phyloP scores from a whole-genome alignment of 2,888 invertebrate species.

The Acronicta aceris region DNA sequence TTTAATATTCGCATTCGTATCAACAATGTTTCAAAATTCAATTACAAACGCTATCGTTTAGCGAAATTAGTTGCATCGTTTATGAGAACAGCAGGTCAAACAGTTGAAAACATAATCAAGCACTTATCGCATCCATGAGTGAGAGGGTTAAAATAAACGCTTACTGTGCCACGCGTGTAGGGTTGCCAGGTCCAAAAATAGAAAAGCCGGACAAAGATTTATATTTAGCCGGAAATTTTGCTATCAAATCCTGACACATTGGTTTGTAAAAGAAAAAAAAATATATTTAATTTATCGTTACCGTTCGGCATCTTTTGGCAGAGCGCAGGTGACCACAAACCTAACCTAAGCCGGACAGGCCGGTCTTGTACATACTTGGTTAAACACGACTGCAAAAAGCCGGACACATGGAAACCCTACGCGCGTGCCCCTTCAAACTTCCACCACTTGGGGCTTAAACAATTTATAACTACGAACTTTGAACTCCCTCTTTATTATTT shows the following conservation, averaged over 20 bases:
- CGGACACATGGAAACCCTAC: too few relatives aligned
- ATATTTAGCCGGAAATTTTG: too few relatives aligned
- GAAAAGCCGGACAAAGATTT: too few relatives aligned
- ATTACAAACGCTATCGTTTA: constrained; percentile 2
- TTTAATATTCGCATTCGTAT: background rate
- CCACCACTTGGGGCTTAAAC: constrained; percentile 49
- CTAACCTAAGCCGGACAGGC: too few relatives aligned
- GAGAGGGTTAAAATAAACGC: constrained; percentile 27
- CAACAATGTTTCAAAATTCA: background rate
- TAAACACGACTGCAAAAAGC: too few relatives aligned
- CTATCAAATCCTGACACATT: too few relatives aligned
- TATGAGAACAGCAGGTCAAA: constrained; percentile 14
- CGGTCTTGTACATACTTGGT: too few relatives aligned
- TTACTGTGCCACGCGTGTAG: constrained; percentile 8
- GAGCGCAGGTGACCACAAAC: too few relatives aligned
- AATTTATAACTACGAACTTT: constrained; percentile 62
- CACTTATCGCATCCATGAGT: constrained; percentile 16
- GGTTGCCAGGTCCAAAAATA: too few relatives aligned
- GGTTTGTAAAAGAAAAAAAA: too few relatives aligned
- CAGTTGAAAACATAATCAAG: constrained; percentile 17
- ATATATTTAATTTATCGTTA: too few relatives aligned
- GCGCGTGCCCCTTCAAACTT: constrained; percentile 46
- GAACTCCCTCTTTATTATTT: constrained; percentile 55
- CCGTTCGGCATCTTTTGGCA: too few relatives aligned
- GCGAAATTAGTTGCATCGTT: constrained; percentile 8